Conservation (phyloP, 2,888 invertebrate species). For the Clostera curtula region DNA sequence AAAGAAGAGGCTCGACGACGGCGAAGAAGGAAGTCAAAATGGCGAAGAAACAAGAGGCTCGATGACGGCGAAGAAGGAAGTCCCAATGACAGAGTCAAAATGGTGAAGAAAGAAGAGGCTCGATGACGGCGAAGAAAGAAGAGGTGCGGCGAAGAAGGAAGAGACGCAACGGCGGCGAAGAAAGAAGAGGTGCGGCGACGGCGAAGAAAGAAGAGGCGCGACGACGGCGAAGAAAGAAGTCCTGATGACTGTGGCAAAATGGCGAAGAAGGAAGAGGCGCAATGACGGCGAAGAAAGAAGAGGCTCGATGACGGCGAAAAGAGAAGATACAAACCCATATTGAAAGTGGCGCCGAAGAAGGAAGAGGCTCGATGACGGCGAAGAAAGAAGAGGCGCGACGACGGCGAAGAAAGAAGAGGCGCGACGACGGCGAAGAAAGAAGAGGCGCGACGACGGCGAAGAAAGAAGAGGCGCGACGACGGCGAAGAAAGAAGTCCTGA, state of each 20-base stretch:
- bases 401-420: slow-evolving; percentile 4
- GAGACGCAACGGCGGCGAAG: not conserved
- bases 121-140: slow-evolving; percentile 2
- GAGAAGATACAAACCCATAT: slow-evolving; percentile 3
- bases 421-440: slow-evolving; percentile 5
- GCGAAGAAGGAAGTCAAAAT: slow-evolving; percentile 2
- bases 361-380: slow-evolving; percentile 2
- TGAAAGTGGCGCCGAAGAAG: slow-evolving; percentile 2
- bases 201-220: slow-evolving; percentile 1
- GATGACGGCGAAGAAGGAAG: slow-evolving; percentile 6
- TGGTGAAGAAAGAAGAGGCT: slow-evolving; percentile 7
- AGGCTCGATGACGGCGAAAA: slow-evolving; percentile 2
- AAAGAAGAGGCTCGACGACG: too few relatives aligned
- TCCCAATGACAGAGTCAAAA: slow-evolving; percentile 3
- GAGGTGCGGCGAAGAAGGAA: slow-evolving; percentile 3
- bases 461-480: slow-evolving; percentile 7
- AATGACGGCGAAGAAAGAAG: slow-evolving; percentile 4
- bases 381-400: slow-evolving; percentile 1
- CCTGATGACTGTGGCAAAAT: not conserved
- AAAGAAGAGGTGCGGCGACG: slow-evolving; percentile 6
- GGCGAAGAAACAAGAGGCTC: slow-evolving; percentile 9
- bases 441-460: slow-evolving; percentile 3
- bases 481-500: slow-evolving; percentile 5
- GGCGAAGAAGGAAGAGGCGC: slow-evolving; percentile 2
- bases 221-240: slow-evolving; percentile 6